Conservation (phyloP, 2,888 invertebrate species). For the Apamea sordens region DNA sequence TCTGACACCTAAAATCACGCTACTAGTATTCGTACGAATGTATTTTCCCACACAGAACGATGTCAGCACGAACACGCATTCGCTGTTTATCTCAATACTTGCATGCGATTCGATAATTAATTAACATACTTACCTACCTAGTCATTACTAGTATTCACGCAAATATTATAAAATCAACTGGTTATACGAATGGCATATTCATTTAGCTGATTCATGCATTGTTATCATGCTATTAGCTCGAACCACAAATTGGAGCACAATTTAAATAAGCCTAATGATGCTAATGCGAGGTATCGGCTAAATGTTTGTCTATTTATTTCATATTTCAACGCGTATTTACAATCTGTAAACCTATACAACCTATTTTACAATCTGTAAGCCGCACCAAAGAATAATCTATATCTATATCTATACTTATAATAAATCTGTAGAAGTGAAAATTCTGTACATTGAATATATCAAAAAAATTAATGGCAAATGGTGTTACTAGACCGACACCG, state of each 20-base stretch:
- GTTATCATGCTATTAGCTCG: neutral
- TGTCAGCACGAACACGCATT: slow-evolving; percentile 30
- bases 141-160: slow-evolving; percentile 32
- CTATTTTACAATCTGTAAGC: neutral
- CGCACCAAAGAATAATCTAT: neutral
- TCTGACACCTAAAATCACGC: slow-evolving; percentile 20
- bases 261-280: slow-evolving; percentile 6
- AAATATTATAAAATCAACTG: slow-evolving; percentile 34
- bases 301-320: neutral
- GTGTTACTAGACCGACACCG: too few relatives aligned
- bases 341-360: too few relatives aligned
- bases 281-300: neutral
- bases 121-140: slow-evolving; percentile 37
- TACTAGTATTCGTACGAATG: slow-evolving; percentile 11
- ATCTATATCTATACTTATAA: too few relatives aligned
- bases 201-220: slow-evolving; percentile 13
- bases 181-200: slow-evolving; percentile 19
- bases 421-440: too few relatives aligned
- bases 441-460: too few relatives aligned
- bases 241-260: neutral
- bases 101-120: slow-evolving; percentile 36
- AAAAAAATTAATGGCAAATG: too few relatives aligned
- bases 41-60: slow-evolving; percentile 37
- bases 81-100: slow-evolving; percentile 17
- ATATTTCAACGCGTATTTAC: neutral